Conservation (phyloP, 2,113 vertebrate genomes). For the Hiodon alosoides region DNA sequence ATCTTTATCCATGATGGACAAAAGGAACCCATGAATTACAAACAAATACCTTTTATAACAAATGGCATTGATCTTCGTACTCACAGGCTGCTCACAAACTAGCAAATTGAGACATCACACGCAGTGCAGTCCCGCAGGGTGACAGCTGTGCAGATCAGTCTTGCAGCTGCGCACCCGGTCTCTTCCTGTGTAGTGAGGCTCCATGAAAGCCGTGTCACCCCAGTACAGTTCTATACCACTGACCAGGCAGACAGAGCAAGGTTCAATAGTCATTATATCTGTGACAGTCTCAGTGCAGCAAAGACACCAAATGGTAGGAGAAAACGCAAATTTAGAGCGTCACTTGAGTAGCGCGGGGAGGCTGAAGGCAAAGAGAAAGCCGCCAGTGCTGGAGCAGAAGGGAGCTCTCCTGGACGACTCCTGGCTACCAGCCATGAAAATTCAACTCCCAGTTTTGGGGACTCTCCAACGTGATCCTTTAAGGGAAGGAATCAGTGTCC, state of each 20-base stretch:
- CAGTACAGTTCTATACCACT: neutral
- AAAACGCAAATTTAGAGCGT: neutral
- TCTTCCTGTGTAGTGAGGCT: neutral
- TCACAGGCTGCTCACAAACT: constrained; percentile 3
- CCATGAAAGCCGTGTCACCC: neutral
- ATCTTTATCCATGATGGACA: neutral
- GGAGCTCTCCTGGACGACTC: neutral
- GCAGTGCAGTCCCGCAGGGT: constrained; percentile 4
- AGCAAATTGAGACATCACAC: neutral
- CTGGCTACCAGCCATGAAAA: neutral
- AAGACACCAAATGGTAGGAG: neutral
- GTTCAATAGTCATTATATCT: neutral
- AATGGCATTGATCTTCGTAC: neutral
- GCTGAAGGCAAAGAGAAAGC: neutral
- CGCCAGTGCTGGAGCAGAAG: neutral
- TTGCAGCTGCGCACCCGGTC: neutral
- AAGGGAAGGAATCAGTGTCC: neutral
- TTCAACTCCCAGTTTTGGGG: neutral
- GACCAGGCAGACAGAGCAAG: neutral
- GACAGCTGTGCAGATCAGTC: neutral
- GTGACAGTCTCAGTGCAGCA: neutral
- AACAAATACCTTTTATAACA: neutral
- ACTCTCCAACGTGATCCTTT: neutral
- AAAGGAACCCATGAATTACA: neutral
- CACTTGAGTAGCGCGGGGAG: neutral